Conservation (phyloP, 2,888 invertebrate genomes). For the Ophioninae sp. region DNA sequence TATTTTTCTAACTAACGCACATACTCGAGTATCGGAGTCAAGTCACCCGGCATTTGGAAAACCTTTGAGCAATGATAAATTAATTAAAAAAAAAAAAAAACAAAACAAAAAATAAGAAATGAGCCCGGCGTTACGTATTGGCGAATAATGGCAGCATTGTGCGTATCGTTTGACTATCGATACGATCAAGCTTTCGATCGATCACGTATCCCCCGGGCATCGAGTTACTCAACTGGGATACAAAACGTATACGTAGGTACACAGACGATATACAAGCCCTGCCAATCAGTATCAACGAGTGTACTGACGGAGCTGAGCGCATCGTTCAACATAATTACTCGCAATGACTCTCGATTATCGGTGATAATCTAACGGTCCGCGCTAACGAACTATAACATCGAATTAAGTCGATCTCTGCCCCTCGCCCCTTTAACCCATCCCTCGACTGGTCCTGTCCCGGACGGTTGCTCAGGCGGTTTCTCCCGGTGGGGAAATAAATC, state of each 20-base stretch:
- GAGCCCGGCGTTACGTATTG: slow-evolving; percentile 16
- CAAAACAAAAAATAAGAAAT: neutral
- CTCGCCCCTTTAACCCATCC: neutral
- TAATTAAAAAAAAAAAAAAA: neutral
- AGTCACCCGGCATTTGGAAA: neutral
- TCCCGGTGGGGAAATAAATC: slow-evolving; percentile 52
- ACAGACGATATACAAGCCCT: slow-evolving; percentile 32
- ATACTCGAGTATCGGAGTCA: neutral
- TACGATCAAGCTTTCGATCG: slow-evolving; percentile 34
- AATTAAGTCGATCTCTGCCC: slow-evolving; percentile 56
- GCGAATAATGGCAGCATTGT: slow-evolving; percentile 46
- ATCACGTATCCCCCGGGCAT: slow-evolving; percentile 45
- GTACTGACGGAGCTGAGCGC: slow-evolving; percentile 23
- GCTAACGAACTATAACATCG: slow-evolving; percentile 64
- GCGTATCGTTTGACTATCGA: slow-evolving; percentile 5
- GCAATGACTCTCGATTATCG: slow-evolving; percentile 72
- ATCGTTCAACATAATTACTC: slow-evolving; percentile 71
- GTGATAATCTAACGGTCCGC: slow-evolving; percentile 60
- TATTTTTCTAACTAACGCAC: neutral
- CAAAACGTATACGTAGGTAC: slow-evolving; percentile 2
- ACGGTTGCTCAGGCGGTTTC: slow-evolving; percentile 9
- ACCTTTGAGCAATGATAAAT: neutral
- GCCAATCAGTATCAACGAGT: slow-evolving; percentile 52
- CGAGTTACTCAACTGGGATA: slow-evolving; percentile 36
- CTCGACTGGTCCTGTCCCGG: neutral